phyloP scores from a whole-genome alignment of 2,888 invertebrate genomes.

The Ochropacha duplaris region DNA sequence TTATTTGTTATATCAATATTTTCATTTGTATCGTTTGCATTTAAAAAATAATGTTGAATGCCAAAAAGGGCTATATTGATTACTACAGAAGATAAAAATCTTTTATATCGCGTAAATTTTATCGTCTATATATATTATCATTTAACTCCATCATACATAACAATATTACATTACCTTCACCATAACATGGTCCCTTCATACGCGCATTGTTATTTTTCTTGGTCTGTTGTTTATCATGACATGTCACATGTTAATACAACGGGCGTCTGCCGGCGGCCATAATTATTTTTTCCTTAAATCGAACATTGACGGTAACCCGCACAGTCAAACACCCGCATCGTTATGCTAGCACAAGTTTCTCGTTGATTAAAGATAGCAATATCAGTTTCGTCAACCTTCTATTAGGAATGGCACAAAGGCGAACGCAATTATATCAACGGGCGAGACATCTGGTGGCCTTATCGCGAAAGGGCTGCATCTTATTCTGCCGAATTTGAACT shows the following conservation, averaged over 20 bases:
- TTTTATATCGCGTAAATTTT: too few relatives aligned
- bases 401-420: conserved; percentile 76
- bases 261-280: conserved; percentile 4
- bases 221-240: not conserved
- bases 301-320: conserved; percentile 43
- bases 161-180: not conserved
- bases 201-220: not conserved
- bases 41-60: too few relatives aligned
- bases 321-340: conserved; percentile 66
- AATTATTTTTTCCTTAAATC: conserved; percentile 21
- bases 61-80: too few relatives aligned
- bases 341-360: conserved; percentile 68
- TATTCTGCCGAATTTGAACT: conserved; percentile 41
- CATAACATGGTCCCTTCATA: not conserved
- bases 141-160: not conserved
- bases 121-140: too few relatives aligned
- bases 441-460: conserved; percentile 75
- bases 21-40: too few relatives aligned
- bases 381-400: conserved; percentile 80
- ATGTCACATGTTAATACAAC: not conserved
- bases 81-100: too few relatives aligned
- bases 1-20: not conserved
- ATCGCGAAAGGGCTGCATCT: conserved; percentile 77
- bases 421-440: conserved; percentile 69
- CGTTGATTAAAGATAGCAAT: conserved; percentile 80